A percentile compares a stretch with the other conserved stretches of the same genome.
Evolutionary conservation across 1,140 invertebrate species (phyloP).

Genomic region (Apis florea): DNA sequence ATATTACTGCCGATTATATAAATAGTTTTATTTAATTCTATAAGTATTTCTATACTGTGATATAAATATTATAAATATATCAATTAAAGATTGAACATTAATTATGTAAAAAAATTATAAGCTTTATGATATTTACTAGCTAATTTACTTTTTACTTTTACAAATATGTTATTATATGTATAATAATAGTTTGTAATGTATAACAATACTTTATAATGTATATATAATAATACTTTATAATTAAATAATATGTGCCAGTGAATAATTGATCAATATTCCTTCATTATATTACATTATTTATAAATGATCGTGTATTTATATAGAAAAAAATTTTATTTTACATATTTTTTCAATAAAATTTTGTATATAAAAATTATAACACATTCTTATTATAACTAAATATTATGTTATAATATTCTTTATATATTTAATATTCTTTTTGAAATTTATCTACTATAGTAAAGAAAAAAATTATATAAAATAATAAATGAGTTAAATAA

Average conservation of each 20-base stretch:
- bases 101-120: background rate
- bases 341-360: background rate
- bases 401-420: too few species aligned
- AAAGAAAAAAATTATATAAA: background rate
- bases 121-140: background rate
- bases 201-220: too few species aligned
- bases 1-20: background rate
- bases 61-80: background rate
- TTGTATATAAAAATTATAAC: background rate
- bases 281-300: background rate
- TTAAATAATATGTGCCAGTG: background rate
- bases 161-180: background rate
- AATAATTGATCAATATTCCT: background rate
- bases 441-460: background rate
- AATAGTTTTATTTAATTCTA: background rate
- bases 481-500: background rate
- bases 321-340: background rate
- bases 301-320: background rate
- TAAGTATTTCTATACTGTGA: conserved; percentile 11
- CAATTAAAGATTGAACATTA: background rate
- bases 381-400: background rate
- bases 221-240: background rate
- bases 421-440: background rate
- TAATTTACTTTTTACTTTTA: background rate
- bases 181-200: too few species aligned